Evolutionary conservation across 2,113 vertebrate species (phyloP).

Genomic region (Coturnix japonica): DNA sequence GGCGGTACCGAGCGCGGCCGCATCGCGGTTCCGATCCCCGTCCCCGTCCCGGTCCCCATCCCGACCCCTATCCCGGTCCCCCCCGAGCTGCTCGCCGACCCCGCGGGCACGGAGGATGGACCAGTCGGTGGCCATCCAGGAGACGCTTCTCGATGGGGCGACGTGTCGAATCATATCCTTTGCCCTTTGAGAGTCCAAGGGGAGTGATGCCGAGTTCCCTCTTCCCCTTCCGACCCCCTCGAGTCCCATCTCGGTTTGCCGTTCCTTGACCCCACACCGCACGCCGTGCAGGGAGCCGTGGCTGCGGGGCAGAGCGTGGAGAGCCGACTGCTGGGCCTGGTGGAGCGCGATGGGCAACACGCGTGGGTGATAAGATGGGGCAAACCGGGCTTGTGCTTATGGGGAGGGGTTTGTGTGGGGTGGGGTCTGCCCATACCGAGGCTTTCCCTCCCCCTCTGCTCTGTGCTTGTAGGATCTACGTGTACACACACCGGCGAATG

Average conservation of each 20-base stretch:
- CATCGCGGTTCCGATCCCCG: not conserved
- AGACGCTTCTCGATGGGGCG: constrained; percentile 80
- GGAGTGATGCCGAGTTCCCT: not conserved
- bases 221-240: not conserved
- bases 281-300: constrained; percentile 87
- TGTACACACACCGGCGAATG: constrained; percentile 92
- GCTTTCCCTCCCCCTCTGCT: fast-evolving
- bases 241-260: not conserved
- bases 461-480: constrained; percentile 81
- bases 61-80: not conserved
- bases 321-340: constrained; percentile 90
- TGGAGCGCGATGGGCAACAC: constrained; percentile 75
- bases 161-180: constrained; percentile 91
- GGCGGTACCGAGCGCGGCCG: not conserved
- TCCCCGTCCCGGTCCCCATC: too few relatives aligned
- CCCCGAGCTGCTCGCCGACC: not conserved
- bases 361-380: constrained; percentile 73
- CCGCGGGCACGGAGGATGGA: constrained; percentile 79
- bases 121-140: constrained; percentile 91
- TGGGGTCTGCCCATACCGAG: not conserved
- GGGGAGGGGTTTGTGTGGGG: not conserved
- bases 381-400: fast-evolving
- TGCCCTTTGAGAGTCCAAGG: too few relatives aligned
- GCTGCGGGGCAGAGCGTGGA: constrained; percentile 74
- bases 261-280: constrained; percentile 74